Base-by-base conservation (phyloP, 2,888 invertebrate genomes). In the Dione vanillae region DNA sequence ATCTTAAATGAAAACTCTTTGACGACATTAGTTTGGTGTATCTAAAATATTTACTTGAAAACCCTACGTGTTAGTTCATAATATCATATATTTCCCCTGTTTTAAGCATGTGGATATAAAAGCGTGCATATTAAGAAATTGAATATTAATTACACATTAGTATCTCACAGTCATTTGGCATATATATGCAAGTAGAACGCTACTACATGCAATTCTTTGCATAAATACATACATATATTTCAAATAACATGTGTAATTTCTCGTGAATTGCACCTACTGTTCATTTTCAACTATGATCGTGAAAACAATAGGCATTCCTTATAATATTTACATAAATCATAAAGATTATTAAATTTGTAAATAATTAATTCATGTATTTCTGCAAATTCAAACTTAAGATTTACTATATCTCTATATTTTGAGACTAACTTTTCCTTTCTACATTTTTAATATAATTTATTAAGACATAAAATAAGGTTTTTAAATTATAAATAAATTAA, bases 181-280 rank as follows among this genome's bases (percentile, higher is more conserved):
- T 75, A 59, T 61, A 45, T 45, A 51, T 71, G 56, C 51, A 54
- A 65, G 66, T 61, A 49, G 59, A 64, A 68, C 68, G 69, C 65
- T 69, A 67, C 67, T 69, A 70, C 76, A 74, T 72, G 75, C 71
- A 52, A 71, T 67, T 72, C 56, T 68, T 65, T 71, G 75, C 74
- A 77, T 76, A 74, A 75, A 74, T 77, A 49, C 70, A 74, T 77
- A 49, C 70, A 75, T 74, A 43, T 19, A 65, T 70, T 59, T 62
- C 5, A 65, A 45, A 47, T 72, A 41, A 54, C 59, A 56, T 66
- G 61, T 71, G 41, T 67, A 69, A 65, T 71, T 69, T 69, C 65
- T 65, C 47, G 71, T 20, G 43, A 37, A 68, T n/a, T 27, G 16
- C 27, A 27, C 27, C 27, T 49, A 51, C 19, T 51, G 47, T 12